Percentiles rank a stretch among this genome's conserved stretches.
These are phyloP conservation scores for Dromius quadrimaculatus DNA, from an alignment of 2,888 invertebrate genomes.

Conservation along the genomic window DNA sequence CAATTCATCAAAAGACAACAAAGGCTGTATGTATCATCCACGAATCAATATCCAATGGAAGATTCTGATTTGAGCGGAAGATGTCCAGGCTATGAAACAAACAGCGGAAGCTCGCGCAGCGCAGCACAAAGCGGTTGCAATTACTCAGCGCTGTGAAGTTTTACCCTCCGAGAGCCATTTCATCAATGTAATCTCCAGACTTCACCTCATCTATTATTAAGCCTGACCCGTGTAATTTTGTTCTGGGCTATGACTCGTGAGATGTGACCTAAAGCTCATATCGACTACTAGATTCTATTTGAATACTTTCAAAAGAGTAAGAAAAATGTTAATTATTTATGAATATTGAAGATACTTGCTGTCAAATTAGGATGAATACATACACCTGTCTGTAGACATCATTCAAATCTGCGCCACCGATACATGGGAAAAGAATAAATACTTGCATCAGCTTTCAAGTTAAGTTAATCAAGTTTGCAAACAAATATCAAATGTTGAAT, in stretches of 20 bases:
- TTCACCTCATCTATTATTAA: conserved; percentile 58
- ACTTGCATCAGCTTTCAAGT: too few species aligned
- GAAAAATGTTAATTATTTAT: too few species aligned
- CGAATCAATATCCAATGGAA: conserved; percentile 21
- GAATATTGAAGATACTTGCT: too few species aligned
- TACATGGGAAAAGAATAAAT: too few species aligned
- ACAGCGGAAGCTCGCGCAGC: neutral
- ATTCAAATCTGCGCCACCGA: too few species aligned
- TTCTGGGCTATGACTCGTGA: conserved; percentile 13
- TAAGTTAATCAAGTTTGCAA: too few species aligned
- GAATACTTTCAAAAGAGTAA: too few species aligned
- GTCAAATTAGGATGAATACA: too few species aligned
- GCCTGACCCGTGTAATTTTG: conserved; percentile 54
- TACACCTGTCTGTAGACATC: too few species aligned
- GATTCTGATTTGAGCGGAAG: conserved; percentile 16
- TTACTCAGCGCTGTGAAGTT: conserved; percentile 54
- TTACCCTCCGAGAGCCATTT: conserved; percentile 57
- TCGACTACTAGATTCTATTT: too few species aligned
- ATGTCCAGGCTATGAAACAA: conserved; percentile 18
- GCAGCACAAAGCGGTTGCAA: conserved; percentile 43
- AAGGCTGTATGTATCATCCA: neutral
- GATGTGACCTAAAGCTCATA: too few species aligned
- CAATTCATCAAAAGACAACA: neutral
- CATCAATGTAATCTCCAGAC: conserved; percentile 57
- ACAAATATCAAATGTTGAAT: too few species aligned